Evolutionary conservation across 2,113 vertebrate species (phyloP).

Genomic region (Bucco capensis): DNA sequence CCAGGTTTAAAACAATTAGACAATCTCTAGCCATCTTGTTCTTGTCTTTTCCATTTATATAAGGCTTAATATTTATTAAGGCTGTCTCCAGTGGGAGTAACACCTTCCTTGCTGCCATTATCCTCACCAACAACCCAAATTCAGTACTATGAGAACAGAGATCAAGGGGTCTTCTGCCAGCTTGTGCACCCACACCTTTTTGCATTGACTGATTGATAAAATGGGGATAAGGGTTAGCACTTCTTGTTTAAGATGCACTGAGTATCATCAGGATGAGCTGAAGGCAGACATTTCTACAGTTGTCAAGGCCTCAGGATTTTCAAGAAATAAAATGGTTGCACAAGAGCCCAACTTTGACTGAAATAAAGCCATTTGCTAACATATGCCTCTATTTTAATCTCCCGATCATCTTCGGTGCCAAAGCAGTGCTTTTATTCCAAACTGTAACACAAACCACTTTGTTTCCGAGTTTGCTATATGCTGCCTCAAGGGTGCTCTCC

Average conservation of each 20-base stretch:
- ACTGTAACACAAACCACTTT: neutral
- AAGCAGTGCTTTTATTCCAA: neutral
- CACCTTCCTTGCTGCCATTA: neutral
- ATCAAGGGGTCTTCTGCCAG: neutral
- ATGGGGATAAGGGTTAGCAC: rapidly evolving
- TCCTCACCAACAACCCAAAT: neutral
- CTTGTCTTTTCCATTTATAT: neutral
- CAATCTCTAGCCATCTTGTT: neutral
- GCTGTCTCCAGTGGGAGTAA: neutral
- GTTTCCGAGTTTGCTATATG: neutral
- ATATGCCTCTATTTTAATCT: neutral
- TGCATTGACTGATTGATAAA: rapidly evolving
- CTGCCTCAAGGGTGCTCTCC: neutral
- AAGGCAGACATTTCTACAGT: neutral
- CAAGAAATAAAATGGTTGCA: neutral
- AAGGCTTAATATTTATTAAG: neutral
- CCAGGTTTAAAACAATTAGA: neutral
- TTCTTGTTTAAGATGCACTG: neutral
- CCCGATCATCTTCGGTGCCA: neutral
- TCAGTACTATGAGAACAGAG: neutral
- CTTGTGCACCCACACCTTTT: neutral
- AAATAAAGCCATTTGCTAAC: neutral
- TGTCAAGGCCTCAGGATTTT: neutral
- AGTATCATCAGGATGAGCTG: neutral
- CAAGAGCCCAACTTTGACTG: neutral